phyloP scores from a whole-genome alignment of 1,140 invertebrate genomes.

The Cephus cinctus region DNA sequence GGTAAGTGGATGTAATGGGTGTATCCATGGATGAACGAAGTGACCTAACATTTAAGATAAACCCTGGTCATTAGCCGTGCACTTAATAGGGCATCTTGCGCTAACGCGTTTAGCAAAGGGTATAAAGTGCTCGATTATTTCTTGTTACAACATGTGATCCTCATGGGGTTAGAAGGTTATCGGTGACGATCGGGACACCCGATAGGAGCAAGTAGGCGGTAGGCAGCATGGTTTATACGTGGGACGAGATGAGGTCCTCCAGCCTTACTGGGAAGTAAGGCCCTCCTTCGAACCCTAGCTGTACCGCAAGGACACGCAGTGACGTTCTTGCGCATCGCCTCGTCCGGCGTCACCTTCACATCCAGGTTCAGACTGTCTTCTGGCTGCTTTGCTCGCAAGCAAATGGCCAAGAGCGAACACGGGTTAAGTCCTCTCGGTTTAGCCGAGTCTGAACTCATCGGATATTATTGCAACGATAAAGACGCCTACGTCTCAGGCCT shows the following conservation, averaged over 20 bases:
- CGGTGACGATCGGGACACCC: conserved; percentile 5
- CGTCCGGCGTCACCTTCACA: conserved; percentile 5
- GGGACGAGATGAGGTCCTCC: conserved; percentile 21
- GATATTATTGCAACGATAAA: conserved; percentile 41
- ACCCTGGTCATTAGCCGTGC: too few relatives aligned
- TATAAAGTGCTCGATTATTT: background rate
- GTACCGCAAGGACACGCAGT: conserved; percentile 33
- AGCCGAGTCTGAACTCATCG: conserved; percentile 3
- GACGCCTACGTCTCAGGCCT: conserved; percentile 31
- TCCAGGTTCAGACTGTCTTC: background rate
- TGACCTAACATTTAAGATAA: too few relatives aligned
- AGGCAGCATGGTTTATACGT: conserved; percentile 11
- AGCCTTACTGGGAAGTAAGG: conserved; percentile 25
- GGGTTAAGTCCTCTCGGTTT: background rate
- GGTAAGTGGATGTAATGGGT: too few relatives aligned
- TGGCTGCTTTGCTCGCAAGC: too few relatives aligned
- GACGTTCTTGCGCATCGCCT: conserved; percentile 21
- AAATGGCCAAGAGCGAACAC: background rate
- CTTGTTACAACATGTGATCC: background rate
- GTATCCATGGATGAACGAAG: too few relatives aligned
- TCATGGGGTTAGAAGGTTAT: background rate
- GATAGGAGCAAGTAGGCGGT: background rate
- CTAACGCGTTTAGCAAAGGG: background rate
- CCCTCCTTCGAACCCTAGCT: conserved; percentile 26
- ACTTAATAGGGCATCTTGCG: background rate